Base-by-base conservation (phyloP, 1,140 invertebrate species). In the Drosophila melanica region DNA sequence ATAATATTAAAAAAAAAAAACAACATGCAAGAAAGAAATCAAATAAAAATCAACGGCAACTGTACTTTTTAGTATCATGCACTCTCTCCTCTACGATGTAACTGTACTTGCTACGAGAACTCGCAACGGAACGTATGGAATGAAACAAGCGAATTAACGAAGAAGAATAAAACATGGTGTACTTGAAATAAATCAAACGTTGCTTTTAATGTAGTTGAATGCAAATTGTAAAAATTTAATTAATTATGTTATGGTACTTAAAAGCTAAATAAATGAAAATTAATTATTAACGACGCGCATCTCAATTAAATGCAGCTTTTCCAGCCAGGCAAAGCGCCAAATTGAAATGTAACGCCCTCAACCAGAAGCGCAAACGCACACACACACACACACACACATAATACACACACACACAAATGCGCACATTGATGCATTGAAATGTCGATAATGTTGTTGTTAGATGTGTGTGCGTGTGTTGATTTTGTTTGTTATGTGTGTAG, bases 221-320 rank as follows among this genome's bases (percentile, higher is more conserved):
- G 48, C 69, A 33, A 27, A 42, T 60, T 35, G 53, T 23, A 73
- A 77, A 74, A 64, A 74, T 58, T 65, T 78, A 78, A 65, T 72
- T 71, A 70, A 81, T 60, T 66, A 74, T 44, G 66, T 63, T 63
- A 64, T 39, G 37, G 23, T 48, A 64, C 81, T 84, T 84, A 84
- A 72, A n/a, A 54, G 45, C 73, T 80, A 80, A 41, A 73, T 58
- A 67, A 71, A 62, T 75, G 57, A 62, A 64, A 65, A 64, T 66
- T n/a, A 64, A 42, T 72, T 39, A 58, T 42, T 48, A 33, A 20
- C 51, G 62, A 42, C 48, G 77, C 67, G 50, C 77, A 85, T 75
- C 78, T 89, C 82, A 87, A 86, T 86, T 86, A 86, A 66, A 50
- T 73, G 82, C 82, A 74, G 82, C 82, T 82, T 86, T 89, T 76